Conservation (phyloP, 2,113 vertebrate species). For the Irena cyanogastra region DNA sequence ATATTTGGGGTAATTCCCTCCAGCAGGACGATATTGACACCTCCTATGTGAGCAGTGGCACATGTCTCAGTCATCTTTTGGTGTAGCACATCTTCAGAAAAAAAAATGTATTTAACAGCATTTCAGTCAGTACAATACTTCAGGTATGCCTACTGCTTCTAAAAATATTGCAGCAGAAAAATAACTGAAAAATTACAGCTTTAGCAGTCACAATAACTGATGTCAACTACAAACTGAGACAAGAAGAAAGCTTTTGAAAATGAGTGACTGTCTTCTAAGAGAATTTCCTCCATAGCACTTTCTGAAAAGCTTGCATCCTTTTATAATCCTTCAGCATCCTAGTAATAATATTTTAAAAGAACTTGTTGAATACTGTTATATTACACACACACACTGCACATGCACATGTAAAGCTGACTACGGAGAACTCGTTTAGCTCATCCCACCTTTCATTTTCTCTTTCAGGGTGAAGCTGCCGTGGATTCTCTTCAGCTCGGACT, state of each 20-base stretch:
- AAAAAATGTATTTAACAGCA: not conserved
- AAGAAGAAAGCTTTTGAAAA: not conserved
- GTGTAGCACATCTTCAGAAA: conserved; percentile 87
- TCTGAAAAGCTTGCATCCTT: not conserved
- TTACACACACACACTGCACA: not conserved
- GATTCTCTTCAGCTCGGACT: conserved; percentile 95
- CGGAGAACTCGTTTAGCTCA: fast-evolving
- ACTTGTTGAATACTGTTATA: not conserved
- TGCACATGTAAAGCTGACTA: fast-evolving
- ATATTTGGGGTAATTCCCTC: conserved; percentile 97
- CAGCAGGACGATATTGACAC: conserved; percentile 94
- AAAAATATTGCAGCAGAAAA: not conserved
- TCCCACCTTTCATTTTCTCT: conserved; percentile 96
- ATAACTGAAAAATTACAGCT: not conserved
- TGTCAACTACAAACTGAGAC: not conserved
- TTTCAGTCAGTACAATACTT: not conserved
- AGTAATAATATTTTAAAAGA: not conserved
- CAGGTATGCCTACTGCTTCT: not conserved
- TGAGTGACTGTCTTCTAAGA: not conserved
- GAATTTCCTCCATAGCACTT: not conserved
- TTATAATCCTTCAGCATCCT: not conserved
- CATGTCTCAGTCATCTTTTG: conserved; percentile 99
- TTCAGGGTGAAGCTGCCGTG: conserved; percentile 97
- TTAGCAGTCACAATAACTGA: not conserved
- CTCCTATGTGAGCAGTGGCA: conserved; percentile 95